These are phyloP conservation scores for Synergus laeviventris DNA, from an alignment of 2,888 invertebrate species.

Conservation along the genomic window DNA sequence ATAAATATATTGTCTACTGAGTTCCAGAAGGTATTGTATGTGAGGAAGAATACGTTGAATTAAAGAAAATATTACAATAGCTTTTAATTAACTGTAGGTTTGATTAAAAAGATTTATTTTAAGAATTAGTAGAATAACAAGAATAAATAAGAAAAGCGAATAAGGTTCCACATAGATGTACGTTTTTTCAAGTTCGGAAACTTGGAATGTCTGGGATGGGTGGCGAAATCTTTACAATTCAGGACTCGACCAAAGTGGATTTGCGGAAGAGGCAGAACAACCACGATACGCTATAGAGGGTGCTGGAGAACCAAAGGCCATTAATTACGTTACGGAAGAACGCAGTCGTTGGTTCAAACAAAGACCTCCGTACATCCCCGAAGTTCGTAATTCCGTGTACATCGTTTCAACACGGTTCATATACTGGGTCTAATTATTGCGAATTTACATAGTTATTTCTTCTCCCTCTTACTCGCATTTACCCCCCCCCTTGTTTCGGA, in stretches of 20 bases:
- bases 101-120: too few species aligned
- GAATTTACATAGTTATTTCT: conserved; percentile 68
- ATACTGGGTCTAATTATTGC: conserved; percentile 72
- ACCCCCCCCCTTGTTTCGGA: too few species aligned
- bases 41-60: too few species aligned
- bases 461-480: conserved; percentile 1
- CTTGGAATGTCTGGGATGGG: conserved; percentile 33
- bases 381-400: conserved; percentile 58
- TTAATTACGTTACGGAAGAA: conserved; percentile 75
- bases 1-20: background rate
- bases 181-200: conserved; percentile 4
- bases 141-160: too few species aligned
- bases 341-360: conserved; percentile 74
- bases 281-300: conserved; percentile 51
- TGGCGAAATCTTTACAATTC: conserved; percentile 52
- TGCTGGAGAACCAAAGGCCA: conserved; percentile 59
- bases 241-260: conserved; percentile 54
- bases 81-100: too few species aligned
- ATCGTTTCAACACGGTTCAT: conserved; percentile 66
- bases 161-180: too few species aligned
- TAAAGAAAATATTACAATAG: too few species aligned
- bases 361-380: conserved; percentile 57
- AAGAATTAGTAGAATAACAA: too few species aligned
- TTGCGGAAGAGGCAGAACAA: conserved; percentile 56
- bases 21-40: background rate